Base-by-base conservation (phyloP, 2,797 vertebrate species). In the Hyperoplus lanceolatus region DNA sequence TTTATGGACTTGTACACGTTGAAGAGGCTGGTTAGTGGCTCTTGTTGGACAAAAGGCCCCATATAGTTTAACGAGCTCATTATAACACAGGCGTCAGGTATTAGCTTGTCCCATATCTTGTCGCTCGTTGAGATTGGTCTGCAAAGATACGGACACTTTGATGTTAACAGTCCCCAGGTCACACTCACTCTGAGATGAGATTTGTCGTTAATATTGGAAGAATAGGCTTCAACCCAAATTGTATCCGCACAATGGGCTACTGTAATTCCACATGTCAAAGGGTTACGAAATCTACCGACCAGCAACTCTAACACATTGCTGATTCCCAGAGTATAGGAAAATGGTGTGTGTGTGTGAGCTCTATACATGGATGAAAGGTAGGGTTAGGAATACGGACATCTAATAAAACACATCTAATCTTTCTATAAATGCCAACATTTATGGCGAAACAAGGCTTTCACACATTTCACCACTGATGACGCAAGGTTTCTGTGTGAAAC, bases 51-150 rank as follows among this genome's bases (percentile, higher is more conserved):
- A 94, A 93, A 89, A 92, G 84, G 85, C 83, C 60, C 86, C 92
- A 87, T 94, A 90, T 83, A 78, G 15, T 95, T 94, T 94, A 94
- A 95, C 81, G 70, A 91, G 89, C 92, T 95, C 87, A 93, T 96
- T 95, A 90, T 13, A 18, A 90, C 84, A 71, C 75, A 41, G 1
- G 76, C 74, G 7, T 86, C 68, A 75, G 68, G 69, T 81, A 81
- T 90, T 82, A 82, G 71, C 64, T 67, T 70, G 78, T 90, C 89
- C 89, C 85, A 86, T 68, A 79, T 64, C 73, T 72, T 68, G 57
- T 72, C 21, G 78, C 50, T 74, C 45, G 41, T 29, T 51, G 54
- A 79, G 15, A 79, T 48, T 29, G 18, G 21, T 81, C 21, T 45
- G 18, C 70, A 55, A 76, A 73, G 54, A 73, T 77, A 42, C 5